These are phyloP conservation scores for Scartelaos histophorus DNA, from an alignment of 2,113 vertebrate species.

Conservation along the genomic window DNA sequence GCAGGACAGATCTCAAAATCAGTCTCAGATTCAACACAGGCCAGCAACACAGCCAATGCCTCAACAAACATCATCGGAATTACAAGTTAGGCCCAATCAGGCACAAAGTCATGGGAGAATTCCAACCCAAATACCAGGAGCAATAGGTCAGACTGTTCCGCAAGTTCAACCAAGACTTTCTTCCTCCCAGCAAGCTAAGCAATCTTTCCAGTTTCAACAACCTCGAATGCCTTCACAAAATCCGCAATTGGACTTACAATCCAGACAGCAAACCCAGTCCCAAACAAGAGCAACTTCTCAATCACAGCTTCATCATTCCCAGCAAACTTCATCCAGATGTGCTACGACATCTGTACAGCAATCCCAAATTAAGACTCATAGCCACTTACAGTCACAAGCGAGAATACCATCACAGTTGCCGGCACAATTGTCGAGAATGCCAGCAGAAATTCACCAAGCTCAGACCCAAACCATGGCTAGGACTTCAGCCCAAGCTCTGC, in stretches of 20 bases:
- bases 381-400: background rate
- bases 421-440: background rate
- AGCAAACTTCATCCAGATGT: background rate
- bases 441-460: background rate
- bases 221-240: background rate
- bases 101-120: conserved; percentile 10
- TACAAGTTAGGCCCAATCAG: conserved; percentile 15
- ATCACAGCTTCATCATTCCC: background rate
- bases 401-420: background rate
- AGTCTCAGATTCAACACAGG: conserved; percentile 20
- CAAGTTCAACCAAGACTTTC: conserved; percentile 7
- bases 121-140: conserved; percentile 2
- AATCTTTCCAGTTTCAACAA: conserved; percentile 7
- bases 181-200: background rate
- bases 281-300: background rate
- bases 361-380: background rate
- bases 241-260: conserved; percentile 6
- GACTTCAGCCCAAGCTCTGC: background rate
- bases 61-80: conserved; percentile 30
- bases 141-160: conserved; percentile 12
- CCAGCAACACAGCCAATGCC: conserved; percentile 10
- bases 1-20: conserved; percentile 12
- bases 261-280: conserved; percentile 9
- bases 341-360: background rate
- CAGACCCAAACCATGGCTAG: background rate